These are phyloP conservation scores for Typhlomys cinereus DNA, from an alignment of 2,113 vertebrate species.

Conservation along the genomic window DNA sequence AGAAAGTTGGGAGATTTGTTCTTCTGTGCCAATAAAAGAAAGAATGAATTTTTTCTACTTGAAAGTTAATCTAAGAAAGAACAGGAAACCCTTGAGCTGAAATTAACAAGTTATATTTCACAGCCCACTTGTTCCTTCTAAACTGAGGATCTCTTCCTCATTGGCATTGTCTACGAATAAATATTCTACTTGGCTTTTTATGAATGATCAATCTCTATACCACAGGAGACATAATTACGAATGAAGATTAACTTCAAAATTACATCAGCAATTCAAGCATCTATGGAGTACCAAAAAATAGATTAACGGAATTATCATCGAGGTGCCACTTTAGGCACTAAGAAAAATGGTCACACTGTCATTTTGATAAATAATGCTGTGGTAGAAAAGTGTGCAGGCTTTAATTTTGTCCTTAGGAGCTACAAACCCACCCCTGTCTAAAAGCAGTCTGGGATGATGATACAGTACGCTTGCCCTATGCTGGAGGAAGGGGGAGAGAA, in stretches of 20 bases:
- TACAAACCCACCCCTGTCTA: conserved; percentile 51
- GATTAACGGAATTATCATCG: conserved; percentile 83
- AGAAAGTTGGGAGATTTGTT: background rate
- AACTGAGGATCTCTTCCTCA: background rate
- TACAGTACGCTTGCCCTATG: conserved; percentile 43
- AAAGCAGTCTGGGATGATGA: conserved; percentile 64
- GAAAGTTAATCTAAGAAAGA: conserved; percentile 26
- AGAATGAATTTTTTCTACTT: conserved; percentile 18
- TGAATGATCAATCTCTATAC: conserved; percentile 64
- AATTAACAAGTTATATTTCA: conserved; percentile 49
- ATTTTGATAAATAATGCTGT: conserved; percentile 79
- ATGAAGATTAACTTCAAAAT: conserved; percentile 80
- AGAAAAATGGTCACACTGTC: conserved; percentile 80
- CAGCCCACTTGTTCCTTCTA: conserved; percentile 2
- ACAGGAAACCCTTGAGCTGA: background rate
- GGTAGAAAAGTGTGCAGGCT: conserved; percentile 61
- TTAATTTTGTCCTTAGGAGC: conserved; percentile 77
- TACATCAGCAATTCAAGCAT: conserved; percentile 81
- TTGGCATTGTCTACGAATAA: conserved; percentile 40
- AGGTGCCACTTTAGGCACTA: conserved; percentile 78
- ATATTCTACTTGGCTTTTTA: conserved; percentile 64
- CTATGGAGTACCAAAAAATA: conserved; percentile 80
- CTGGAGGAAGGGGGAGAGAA: conserved; percentile 65
- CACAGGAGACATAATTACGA: conserved; percentile 68
- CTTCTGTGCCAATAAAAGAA: background rate